phyloP scores from a whole-genome alignment of 2,797 vertebrate species.

The Sphaeramia orbicularis region DNA sequence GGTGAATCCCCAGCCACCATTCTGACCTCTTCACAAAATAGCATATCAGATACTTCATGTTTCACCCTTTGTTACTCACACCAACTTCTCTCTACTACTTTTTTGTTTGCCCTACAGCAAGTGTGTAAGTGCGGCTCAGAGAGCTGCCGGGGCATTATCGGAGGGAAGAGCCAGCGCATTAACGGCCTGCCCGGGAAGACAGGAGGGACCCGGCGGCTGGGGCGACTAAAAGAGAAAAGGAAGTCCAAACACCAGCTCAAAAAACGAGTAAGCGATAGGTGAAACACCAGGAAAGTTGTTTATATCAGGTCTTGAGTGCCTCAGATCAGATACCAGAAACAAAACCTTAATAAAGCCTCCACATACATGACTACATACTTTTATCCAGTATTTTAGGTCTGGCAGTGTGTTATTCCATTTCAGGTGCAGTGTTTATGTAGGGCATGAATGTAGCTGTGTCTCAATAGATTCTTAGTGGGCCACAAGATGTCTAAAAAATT shows the following conservation, averaged over 20 bases:
- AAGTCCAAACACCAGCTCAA: constrained; percentile 99
- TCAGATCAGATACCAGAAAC: background rate
- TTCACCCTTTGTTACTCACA: constrained; percentile 1
- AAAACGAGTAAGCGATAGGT: constrained; percentile 90
- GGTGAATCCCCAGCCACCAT: constrained; percentile 77
- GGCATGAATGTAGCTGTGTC: constrained; percentile 49
- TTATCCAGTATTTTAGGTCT: constrained; percentile 1
- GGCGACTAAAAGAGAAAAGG: constrained; percentile 95
- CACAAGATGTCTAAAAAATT: constrained; percentile 54
- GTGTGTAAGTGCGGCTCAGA: constrained; percentile 94
- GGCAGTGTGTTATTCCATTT: constrained; percentile 21
- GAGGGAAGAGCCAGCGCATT: constrained; percentile 92
- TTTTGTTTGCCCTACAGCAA: constrained; percentile 85
- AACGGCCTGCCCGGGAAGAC: constrained; percentile 91
- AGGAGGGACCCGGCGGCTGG: constrained; percentile 87
- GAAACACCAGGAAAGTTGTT: background rate
- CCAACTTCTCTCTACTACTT: background rate
- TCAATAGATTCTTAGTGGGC: constrained; percentile 54
- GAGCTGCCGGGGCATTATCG: constrained; percentile 96
- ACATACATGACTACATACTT: background rate
- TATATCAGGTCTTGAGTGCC: background rate
- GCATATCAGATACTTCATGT: background rate
- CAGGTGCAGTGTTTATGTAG: constrained; percentile 64
- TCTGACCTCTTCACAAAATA: background rate
- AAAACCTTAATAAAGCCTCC: background rate